phyloP scores from a whole-genome alignment of 2,888 invertebrate species.

The Drosophila hamatofila region DNA sequence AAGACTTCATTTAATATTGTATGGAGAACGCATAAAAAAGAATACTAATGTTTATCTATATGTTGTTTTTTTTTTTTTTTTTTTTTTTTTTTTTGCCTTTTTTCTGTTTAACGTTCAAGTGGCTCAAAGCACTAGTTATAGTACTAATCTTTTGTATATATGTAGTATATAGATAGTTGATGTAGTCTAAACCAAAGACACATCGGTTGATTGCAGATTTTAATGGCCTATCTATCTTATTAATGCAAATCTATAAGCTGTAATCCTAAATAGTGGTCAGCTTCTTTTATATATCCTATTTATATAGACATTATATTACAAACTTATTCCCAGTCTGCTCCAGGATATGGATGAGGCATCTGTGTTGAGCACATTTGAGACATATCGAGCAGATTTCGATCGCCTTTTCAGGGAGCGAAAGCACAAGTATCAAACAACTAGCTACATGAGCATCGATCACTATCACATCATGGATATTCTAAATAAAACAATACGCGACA shows the following conservation, averaged over 20 bases:
- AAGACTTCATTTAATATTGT: slow-evolving; percentile 14
- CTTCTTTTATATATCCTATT: background rate
- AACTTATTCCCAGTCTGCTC: slow-evolving; percentile 41
- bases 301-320: background rate
- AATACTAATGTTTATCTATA: background rate
- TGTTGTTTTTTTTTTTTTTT: too few relatives aligned
- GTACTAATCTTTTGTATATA: background rate
- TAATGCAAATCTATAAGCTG: background rate
- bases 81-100: too few relatives aligned
- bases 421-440: slow-evolving; percentile 44
- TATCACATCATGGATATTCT: slow-evolving; percentile 67
- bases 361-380: slow-evolving; percentile 56
- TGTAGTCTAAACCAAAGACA: too few relatives aligned
- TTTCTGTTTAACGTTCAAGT: background rate
- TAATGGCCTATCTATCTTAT: background rate
- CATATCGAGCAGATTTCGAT: slow-evolving; percentile 55
- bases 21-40: background rate
- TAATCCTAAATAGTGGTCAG: background rate
- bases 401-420: slow-evolving; percentile 51
- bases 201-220: background rate
- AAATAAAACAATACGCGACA: slow-evolving; percentile 44
- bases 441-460: slow-evolving; percentile 62
- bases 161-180: too few relatives aligned
- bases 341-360: slow-evolving; percentile 51
- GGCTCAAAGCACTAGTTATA: background rate